Percentiles rank a stretch among this genome's conserved stretches.
Conservation (phyloP, 2,113 vertebrate species). For the Mus musculus region GRCm39 chr3:151480001-151480500, state of each 20-base stretch:
- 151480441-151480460: neutral
- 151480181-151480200: neutral
- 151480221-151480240: neutral
- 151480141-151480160: neutral
- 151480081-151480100: neutral
- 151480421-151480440: neutral
- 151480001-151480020: neutral
- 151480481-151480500: neutral
- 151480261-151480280: neutral
- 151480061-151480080: too few relatives aligned
- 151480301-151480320: neutral
- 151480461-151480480: neutral
- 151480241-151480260: neutral
- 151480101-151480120: neutral
- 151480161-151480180: neutral
- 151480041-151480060: neutral
- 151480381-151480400: neutral
- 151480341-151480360: neutral
- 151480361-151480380: neutral
- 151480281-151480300: neutral
- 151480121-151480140: neutral
- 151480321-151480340: neutral
- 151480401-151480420: neutral
- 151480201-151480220: neutral
- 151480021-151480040: neutral